Base-by-base conservation (phyloP, 2,113 vertebrate species). In the Scomber scombrus region DNA sequence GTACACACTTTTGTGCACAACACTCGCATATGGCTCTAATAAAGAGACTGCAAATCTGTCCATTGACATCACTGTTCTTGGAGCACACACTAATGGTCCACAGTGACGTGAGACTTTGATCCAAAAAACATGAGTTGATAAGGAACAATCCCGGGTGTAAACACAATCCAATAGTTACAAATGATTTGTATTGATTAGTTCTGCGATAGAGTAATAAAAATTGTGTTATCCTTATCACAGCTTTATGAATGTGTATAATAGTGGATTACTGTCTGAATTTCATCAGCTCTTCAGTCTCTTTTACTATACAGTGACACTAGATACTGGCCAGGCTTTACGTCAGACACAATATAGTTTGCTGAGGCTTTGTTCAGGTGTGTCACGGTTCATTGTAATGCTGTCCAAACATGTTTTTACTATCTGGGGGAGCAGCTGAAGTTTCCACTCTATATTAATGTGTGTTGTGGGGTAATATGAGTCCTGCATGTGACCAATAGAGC, bases 21-120 rank as follows among this genome's bases (percentile, higher is more conserved):
- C 16, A 75, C 81, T 81, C 75, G 60, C 93, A 93, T 89, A 65
- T 95, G 94, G 92, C 79, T 88, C 86, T 72, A 93, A 94, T 94
- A 88, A 92, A 80, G 72, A 71, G 34, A 58, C 56, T 78, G 86
- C 87, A 88, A 70, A 82, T 84, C 84, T 92, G 64, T 80, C 73
- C 18, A 58, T 88, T 93, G 87, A 93, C 91, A 92, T 94, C 92
- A 92, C 78, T 78, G 68, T 83, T 83, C 66, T 77, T 76, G 52
- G 79, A 80, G 56, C 64, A 45, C 76, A 71, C 70, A 63, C 71
- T 89, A 56, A 88, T 82, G 86, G 78, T 85, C 62, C 50, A 78
- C 75, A 81, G 62, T 63, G 62, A 62, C 80, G 60, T 31, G 61
- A 71, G 64, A 49, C 26, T 70, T 69, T 65, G 23, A 50, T 26